Evolutionary conservation across 1,140 invertebrate species (phyloP).

Genomic region (Cydia strobilella): DNA sequence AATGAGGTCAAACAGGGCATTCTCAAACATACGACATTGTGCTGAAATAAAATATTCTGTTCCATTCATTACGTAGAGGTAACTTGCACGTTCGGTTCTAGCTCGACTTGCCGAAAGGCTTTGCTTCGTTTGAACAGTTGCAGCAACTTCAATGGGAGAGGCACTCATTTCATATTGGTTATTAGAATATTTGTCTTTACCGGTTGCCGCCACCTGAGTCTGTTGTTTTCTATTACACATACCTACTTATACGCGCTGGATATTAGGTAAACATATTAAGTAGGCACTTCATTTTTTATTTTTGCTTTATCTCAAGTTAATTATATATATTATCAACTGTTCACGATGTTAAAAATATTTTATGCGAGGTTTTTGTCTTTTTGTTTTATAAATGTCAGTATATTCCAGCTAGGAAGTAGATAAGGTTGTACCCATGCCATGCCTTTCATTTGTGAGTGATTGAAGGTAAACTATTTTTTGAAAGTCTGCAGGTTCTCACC

Average conservation of each 20-base stretch:
- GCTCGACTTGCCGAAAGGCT: slow-evolving; percentile 64
- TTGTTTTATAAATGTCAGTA: too few species aligned
- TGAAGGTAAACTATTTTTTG: not conserved
- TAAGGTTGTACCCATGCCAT: too few species aligned
- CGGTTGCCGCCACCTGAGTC: slow-evolving; percentile 24
- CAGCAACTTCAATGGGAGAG: slow-evolving; percentile 33
- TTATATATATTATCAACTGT: too few species aligned
- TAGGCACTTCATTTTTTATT: too few species aligned
- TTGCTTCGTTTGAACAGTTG: slow-evolving; percentile 71
- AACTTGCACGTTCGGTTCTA: slow-evolving; percentile 50
- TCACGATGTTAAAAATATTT: too few species aligned
- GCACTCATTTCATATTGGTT: slow-evolving; percentile 30
- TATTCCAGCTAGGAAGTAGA: too few species aligned
- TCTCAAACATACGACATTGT: slow-evolving; percentile 67
- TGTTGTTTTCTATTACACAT: slow-evolving; percentile 18
- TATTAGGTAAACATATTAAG: not conserved
- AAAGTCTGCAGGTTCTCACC: not conserved
- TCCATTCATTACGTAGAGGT: slow-evolving; percentile 69
- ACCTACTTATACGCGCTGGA: not conserved
- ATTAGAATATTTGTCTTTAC: slow-evolving; percentile 32
- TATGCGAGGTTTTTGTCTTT: too few species aligned
- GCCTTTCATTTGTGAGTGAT: too few species aligned
- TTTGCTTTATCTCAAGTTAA: not conserved
- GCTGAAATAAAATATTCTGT: slow-evolving; percentile 77
- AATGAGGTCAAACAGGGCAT: slow-evolving; percentile 77